Base-by-base conservation (phyloP, 2,797 vertebrate species). In the Buceros bicornis region DNA sequence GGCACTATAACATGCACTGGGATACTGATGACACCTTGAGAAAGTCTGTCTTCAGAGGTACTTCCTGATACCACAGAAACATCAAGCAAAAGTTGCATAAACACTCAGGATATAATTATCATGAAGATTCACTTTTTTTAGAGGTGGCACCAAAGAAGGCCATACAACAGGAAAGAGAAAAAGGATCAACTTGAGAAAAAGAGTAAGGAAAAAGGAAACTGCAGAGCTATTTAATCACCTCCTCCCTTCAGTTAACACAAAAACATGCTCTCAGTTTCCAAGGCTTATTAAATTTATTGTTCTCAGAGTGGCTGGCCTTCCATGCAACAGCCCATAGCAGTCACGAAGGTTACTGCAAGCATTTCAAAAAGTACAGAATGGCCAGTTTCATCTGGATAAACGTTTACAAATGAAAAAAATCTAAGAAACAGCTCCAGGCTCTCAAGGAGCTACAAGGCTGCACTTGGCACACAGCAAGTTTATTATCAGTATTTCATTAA, bases 401-500 rank as follows among this genome's bases (percentile, higher is more conserved):
- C 76, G 65, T 65, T 73, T 53, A 67, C 31, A 54, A 43, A 78
- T 50, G 53, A 35, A 70, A 89, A 79, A 78, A 71, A 51, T 6
- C 31, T 21, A 88, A 91, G 89, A 82, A 95, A 93, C 33, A 76
- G 64, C 87, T 94, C 77, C 71, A 83, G 85, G 89, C 73, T 88
- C 56, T 79, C 57, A 92, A 92, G 92, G 61, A 91, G 58, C 47
- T 79, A 56, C 22, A 37, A 60, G 56, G 51, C 45, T 83, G 89
- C 57, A 53, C 70, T 62, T 84, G 77, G 91, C 56, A 79, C 40
- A 58, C 7, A 62, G 45, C 43, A 86, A 76, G 82, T 91, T 93
- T 65, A 92, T 79, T 71, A 92, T 82, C 64, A 80, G 92, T 90
- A 60, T 85, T 82, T 86, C 70, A 92, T 96, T 96, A 97, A 96